A percentile compares a stretch with the other conserved stretches of the same genome.
These are phyloP conservation scores for Leucoraja ocellata DNA, from an alignment of 2,797 vertebrate species.

Conservation along the genomic window DNA sequence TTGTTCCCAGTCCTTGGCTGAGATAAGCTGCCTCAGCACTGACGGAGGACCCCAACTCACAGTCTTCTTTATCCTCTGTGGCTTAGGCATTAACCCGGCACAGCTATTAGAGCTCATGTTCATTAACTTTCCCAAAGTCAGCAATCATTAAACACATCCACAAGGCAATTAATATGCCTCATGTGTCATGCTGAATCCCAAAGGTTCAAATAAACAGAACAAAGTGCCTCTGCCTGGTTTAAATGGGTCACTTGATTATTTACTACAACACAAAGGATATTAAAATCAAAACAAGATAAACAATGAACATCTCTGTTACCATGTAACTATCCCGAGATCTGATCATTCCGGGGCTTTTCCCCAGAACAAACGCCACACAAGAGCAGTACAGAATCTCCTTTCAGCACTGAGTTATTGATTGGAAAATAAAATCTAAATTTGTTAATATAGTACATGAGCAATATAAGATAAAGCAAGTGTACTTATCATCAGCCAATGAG, in stretches of 20 bases:
- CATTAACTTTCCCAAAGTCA: constrained; percentile 29
- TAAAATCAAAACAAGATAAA: constrained; percentile 23
- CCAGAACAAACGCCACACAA: not conserved
- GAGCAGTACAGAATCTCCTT: constrained; percentile 3
- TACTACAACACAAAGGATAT: constrained; percentile 26
- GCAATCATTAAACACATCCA: constrained; percentile 31
- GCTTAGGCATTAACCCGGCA: not conserved
- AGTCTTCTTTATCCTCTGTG: not conserved
- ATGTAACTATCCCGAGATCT: constrained; percentile 2
- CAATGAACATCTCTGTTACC: constrained; percentile 31
- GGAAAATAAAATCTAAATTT: constrained; percentile 18
- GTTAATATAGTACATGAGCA: constrained; percentile 8
- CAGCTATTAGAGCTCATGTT: constrained; percentile 29
- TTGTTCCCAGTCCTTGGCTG: not conserved
- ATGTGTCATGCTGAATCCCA: not conserved
- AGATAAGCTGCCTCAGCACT: constrained; percentile 1
- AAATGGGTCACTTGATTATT: constrained; percentile 38
- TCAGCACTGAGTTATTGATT: constrained; percentile 12
- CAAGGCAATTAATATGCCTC: not conserved
- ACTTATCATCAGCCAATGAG: not conserved
- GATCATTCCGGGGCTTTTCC: not conserved
- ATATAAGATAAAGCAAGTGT: constrained; percentile 9
- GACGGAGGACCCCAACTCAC: not conserved
- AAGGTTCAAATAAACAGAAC: constrained; percentile 28
- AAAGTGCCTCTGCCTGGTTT: not conserved